Base-by-base conservation (phyloP, 2,888 invertebrate species). In the Cheiracanthium punctorium region DNA sequence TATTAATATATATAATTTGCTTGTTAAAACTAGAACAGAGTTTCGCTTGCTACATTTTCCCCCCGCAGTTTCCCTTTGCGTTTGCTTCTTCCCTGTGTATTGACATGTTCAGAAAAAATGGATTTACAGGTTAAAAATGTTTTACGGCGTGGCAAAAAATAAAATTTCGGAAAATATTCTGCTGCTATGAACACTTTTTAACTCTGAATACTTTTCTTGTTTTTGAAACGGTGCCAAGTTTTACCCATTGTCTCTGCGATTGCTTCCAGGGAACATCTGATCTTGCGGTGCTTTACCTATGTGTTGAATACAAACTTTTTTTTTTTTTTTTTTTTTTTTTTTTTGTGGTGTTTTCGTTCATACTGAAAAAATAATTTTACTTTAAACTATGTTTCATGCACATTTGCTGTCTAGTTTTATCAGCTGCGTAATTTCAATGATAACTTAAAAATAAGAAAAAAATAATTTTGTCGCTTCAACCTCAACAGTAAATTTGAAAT, bases 71-170 rank as follows among this genome's bases (percentile, higher is more conserved):
- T 8, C 41, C 37, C 65, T 72, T 58, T 58, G 64, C 58, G 69
- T 81, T 74, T 81, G 52, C 33, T 81, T 81, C 74, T 48, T 67
- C n/a, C 67, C 41, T 33, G n/a, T 28, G 37, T 37, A 58, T 33
- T 58, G 32, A 33, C 58, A 20, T 30, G 20, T 58, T 48, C 20
- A 43, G 79, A 67, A 32, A 70, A 74, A 70, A 75, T 58, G 29
- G 74, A 75, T 81, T 81, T 81, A 81, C 81, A 81, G 81, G 74
- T 17, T 69, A 5, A 17, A 24, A 12, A 5, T n/a, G 24, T 1
- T 24, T 7, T 58, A 4, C 7, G 20, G 20, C 12, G 58, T 24
- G 48, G 17, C n/a, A 17, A 48, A 48, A 17, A 17, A n/a, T 8
- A 48, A 48, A 48, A 48, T 17, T 58, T 24, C 4, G 7, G 58